phyloP scores from a whole-genome alignment of 2,113 vertebrate species.

The Sigmodon hispidus region DNA sequence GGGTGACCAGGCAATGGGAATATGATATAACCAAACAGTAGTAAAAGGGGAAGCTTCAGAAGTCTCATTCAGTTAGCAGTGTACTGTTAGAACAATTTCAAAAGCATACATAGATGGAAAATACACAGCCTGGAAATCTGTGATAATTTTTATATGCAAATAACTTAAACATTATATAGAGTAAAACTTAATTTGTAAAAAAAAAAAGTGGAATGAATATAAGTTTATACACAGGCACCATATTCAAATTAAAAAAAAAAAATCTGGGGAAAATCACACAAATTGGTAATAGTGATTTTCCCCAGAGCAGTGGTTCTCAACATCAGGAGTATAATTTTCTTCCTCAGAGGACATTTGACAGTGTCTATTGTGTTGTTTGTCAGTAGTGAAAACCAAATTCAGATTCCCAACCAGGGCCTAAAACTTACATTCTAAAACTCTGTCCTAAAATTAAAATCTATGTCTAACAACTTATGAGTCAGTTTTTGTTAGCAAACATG shows the following conservation, averaged over 20 bases:
- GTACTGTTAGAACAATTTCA: neutral
- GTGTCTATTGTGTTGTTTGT: neutral
- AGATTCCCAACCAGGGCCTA: constrained; percentile 30
- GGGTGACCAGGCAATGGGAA: neutral
- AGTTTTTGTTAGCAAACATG: constrained; percentile 6
- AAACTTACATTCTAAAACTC: constrained; percentile 13
- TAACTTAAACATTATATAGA: neutral
- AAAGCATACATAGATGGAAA: constrained; percentile 20
- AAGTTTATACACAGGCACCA: neutral
- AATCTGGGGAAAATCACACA: neutral
- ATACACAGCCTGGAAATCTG: neutral
- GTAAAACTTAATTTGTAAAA: neutral
- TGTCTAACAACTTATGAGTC: constrained; percentile 31
- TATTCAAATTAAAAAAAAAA: constrained; percentile 10
- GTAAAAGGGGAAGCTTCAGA: neutral
- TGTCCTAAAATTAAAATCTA: constrained; percentile 36
- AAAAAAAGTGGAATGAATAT: neutral
- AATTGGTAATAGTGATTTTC: neutral
- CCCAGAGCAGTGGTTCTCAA: neutral
- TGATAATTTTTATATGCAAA: neutral
- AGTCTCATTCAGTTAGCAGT: neutral
- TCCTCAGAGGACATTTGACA: neutral
- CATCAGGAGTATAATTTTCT: neutral
- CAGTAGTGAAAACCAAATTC: neutral
- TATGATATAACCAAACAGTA: neutral